These are phyloP conservation scores for Condylura cristata DNA, from an alignment of 2,113 vertebrate species.

Conservation along the genomic window DNA sequence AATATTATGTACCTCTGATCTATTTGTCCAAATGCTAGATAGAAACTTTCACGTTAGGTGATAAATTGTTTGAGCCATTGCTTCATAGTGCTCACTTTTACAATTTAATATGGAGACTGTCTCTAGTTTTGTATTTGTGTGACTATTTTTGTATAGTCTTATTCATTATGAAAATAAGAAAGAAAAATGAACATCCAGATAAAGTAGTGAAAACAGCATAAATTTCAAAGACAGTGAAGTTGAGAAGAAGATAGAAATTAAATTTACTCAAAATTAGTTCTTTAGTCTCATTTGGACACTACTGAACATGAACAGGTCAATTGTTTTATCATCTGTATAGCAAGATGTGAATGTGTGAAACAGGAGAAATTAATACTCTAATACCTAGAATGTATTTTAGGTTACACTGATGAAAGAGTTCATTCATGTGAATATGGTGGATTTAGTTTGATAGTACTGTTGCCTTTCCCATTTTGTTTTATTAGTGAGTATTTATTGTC, in stretches of 20 bases:
- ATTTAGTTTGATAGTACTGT: neutral
- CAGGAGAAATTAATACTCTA: neutral
- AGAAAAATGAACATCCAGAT: neutral
- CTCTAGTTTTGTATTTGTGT: neutral
- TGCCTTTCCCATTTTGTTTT: neutral
- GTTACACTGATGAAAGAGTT: neutral
- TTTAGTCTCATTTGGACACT: neutral
- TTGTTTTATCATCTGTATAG: slow-evolving; percentile 4
- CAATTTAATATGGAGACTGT: neutral
- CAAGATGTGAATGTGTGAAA: neutral
- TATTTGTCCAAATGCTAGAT: neutral
- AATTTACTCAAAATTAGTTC: neutral
- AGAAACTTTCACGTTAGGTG: neutral
- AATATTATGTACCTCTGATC: neutral
- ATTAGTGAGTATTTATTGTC: neutral
- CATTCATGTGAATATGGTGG: neutral
- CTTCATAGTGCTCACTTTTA: neutral
- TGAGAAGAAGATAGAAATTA: slow-evolving; percentile 31
- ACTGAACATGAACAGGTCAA: neutral
- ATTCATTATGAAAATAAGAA: slow-evolving; percentile 11
- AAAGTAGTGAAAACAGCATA: neutral
- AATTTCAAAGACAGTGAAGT: neutral
- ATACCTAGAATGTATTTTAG: slow-evolving; percentile 13
- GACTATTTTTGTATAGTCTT: slow-evolving; percentile 20
- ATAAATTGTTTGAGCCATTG: slow-evolving; percentile 9